A percentile compares a stretch with the other conserved stretches of the same genome.
Conservation (phyloP, 1,140 invertebrate genomes). For the Papilio machaon region DNA sequence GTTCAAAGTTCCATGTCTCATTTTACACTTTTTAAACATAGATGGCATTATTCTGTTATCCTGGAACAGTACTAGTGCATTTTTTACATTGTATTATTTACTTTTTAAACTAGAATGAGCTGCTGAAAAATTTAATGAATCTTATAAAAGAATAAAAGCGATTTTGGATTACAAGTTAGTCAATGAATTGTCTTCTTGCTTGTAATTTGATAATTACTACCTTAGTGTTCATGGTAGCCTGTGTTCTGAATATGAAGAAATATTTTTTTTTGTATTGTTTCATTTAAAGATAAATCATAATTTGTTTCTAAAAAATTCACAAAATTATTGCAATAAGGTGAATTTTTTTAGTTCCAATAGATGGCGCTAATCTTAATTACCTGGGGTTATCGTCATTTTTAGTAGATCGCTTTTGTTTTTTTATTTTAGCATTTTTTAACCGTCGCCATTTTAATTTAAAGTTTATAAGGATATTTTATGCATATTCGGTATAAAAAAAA, state of each 20-base stretch:
- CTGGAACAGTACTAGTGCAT: too few species aligned
- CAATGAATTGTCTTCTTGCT: too few species aligned
- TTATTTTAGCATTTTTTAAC: neutral
- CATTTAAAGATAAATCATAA: too few species aligned
- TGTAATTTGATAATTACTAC: too few species aligned
- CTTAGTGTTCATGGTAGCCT: too few species aligned
- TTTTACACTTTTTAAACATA: neutral
- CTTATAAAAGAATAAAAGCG: neutral
- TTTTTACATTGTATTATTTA: neutral
- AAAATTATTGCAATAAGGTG: too few species aligned
- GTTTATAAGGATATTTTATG: too few species aligned
- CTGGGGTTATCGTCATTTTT: neutral
- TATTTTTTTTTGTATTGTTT: too few species aligned
- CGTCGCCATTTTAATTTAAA: too few species aligned
- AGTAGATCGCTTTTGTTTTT: neutral
- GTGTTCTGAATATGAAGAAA: too few species aligned
- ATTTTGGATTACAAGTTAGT: neutral
- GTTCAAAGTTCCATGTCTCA: slow-evolving; percentile 19
- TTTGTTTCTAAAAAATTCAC: too few species aligned
- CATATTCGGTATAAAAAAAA: too few species aligned
- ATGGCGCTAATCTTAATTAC: neutral
- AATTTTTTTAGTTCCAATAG: neutral
- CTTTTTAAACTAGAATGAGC: neutral
- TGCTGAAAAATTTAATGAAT: neutral
- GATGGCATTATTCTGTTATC: neutral